Evolutionary conservation across 2,113 vertebrate genomes (phyloP).

Genomic region (Sitta europaea): DNA sequence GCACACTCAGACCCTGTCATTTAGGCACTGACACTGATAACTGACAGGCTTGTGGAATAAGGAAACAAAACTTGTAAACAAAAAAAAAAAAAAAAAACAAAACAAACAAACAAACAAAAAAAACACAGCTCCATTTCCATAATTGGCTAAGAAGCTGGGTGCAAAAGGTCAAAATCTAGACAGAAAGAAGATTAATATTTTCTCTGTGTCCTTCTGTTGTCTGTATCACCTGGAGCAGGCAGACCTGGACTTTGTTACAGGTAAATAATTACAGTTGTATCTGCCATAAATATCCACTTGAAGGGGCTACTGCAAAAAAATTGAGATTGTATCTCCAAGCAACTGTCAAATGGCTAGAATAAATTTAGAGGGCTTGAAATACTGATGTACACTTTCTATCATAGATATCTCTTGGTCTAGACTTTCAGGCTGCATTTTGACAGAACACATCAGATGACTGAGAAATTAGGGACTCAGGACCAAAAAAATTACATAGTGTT

Average conservation of each 20-base stretch:
- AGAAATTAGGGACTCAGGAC: slow-evolving; percentile 77
- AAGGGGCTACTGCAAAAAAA: slow-evolving; percentile 80
- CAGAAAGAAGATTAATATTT: slow-evolving; percentile 78
- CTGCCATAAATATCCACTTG: slow-evolving; percentile 82
- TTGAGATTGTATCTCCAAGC: slow-evolving; percentile 86
- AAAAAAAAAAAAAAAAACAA: not conserved
- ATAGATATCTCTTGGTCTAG: slow-evolving; percentile 81
- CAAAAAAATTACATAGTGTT: slow-evolving; percentile 77
- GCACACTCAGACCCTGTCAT: not conserved
- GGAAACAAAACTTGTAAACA: slow-evolving; percentile 32
- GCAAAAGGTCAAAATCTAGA: slow-evolving; percentile 77
- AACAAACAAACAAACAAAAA: slow-evolving; percentile 26
- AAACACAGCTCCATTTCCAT: slow-evolving; percentile 44
- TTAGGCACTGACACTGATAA: not conserved
- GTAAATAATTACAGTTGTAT: slow-evolving; percentile 86
- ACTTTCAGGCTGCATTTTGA: slow-evolving; percentile 84
- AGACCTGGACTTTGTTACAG: slow-evolving; percentile 86
- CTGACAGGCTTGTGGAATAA: not conserved
- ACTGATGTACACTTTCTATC: slow-evolving; percentile 81
- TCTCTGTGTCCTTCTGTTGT: slow-evolving; percentile 70
- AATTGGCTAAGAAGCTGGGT: slow-evolving; percentile 48
- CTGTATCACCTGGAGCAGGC: slow-evolving; percentile 80
- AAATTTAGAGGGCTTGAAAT: slow-evolving; percentile 83
- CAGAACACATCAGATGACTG: slow-evolving; percentile 79
- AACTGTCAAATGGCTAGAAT: slow-evolving; percentile 81